Percentiles rank a stretch among this genome's conserved stretches.
Evolutionary conservation across 2,888 invertebrate genomes (phyloP).

Genomic region (Tortrix viridana): DNA sequence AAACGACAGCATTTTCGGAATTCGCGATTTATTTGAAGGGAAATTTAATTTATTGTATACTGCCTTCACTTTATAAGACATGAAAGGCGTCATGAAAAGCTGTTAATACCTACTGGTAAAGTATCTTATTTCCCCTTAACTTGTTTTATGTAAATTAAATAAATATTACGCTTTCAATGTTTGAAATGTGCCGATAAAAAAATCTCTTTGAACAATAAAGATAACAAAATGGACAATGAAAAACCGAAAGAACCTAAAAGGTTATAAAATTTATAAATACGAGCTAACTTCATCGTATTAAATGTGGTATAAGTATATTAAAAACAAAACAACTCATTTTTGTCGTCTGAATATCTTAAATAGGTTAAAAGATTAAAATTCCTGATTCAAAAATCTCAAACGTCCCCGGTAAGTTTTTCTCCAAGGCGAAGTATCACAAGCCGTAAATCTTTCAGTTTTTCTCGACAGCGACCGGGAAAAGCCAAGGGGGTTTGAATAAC

Average conservation of each 20-base stretch:
- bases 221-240: too few relatives aligned
- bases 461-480: slow-evolving; percentile 60
- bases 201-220: too few relatives aligned
- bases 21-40: slow-evolving; percentile 38
- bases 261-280: too few relatives aligned
- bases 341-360: slow-evolving; percentile 16
- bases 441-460: slow-evolving; percentile 74
- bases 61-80: neutral
- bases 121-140: too few relatives aligned
- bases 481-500: slow-evolving; percentile 46
- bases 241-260: too few relatives aligned
- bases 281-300: too few relatives aligned
- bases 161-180: too few relatives aligned
- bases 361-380: slow-evolving; percentile 35
- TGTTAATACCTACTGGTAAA: neutral
- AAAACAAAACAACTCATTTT: too few relatives aligned
- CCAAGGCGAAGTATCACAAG: slow-evolving; percentile 47
- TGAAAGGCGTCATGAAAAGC: neutral
- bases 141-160: too few relatives aligned
- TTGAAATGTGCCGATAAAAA: too few relatives aligned
- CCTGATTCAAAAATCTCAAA: slow-evolving; percentile 40
- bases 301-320: too few relatives aligned
- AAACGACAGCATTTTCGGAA: slow-evolving; percentile 44
- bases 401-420: slow-evolving; percentile 54
- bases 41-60: neutral